Percentiles rank a stretch among this genome's conserved stretches.
phyloP scores from a whole-genome alignment of 2,888 invertebrate species.

The Drosophila neutralis region DNA sequence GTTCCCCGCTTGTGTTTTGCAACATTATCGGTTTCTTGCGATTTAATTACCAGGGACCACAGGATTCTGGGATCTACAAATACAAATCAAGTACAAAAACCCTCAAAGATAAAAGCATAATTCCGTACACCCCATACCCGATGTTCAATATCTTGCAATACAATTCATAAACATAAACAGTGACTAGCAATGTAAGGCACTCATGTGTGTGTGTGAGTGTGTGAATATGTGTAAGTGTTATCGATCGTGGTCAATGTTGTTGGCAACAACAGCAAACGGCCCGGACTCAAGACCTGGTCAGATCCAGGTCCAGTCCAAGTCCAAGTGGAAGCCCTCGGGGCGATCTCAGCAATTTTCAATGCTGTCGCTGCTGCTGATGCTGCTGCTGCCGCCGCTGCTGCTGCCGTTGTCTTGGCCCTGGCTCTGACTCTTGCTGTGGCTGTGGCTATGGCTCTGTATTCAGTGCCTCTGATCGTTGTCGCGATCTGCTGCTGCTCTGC shows the following conservation, averaged over 20 bases:
- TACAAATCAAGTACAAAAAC: constrained; percentile 47
- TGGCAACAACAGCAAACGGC: constrained; percentile 59
- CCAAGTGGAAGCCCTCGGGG: constrained; percentile 79
- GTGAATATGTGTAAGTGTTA: constrained; percentile 53
- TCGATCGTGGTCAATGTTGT: constrained; percentile 76
- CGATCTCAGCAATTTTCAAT: constrained; percentile 83
- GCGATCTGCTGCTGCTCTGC: constrained; percentile 63
- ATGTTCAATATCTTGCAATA: constrained; percentile 54
- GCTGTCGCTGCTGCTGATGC: constrained; percentile 58
- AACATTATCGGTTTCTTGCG: constrained; percentile 69
- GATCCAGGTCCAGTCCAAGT: constrained; percentile 64
- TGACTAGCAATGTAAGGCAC: constrained; percentile 36
- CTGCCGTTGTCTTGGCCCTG: constrained; percentile 41
- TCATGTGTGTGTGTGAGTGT: constrained; percentile 15
- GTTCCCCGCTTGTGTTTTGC: constrained; percentile 36
- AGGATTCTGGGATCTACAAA: constrained; percentile 42
- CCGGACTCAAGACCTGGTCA: constrained; percentile 59
- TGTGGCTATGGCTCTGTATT: constrained; percentile 37
- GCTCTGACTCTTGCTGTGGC: constrained; percentile 32
- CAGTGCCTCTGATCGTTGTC: constrained; percentile 68
- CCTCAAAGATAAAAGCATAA: constrained; percentile 73
- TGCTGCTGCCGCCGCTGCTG: constrained; percentile 31
- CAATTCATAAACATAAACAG: constrained; percentile 72
- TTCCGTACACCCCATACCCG: constrained; percentile 29
- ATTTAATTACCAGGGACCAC: constrained; percentile 74